These are phyloP conservation scores for Botia almorhae DNA, from an alignment of 2,797 vertebrate species.

Conservation along the genomic window DNA sequence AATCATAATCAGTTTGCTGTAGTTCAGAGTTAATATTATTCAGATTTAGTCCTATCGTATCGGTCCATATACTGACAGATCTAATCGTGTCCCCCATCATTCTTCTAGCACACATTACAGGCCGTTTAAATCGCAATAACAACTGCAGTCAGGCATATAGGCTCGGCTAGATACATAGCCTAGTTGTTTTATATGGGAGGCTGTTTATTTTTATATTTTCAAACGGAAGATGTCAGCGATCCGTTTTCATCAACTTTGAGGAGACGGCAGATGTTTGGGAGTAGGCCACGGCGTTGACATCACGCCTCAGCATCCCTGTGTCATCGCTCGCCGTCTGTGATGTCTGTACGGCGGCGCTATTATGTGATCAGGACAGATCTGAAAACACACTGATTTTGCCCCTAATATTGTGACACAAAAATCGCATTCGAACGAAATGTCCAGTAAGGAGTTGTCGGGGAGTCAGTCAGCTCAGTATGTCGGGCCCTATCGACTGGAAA, in stretches of 20 bases:
- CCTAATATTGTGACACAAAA: conserved; percentile 27
- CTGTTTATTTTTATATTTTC: background rate
- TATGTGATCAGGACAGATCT: conserved; percentile 62
- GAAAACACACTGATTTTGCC: conserved; percentile 61
- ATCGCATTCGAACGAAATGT: conserved; percentile 72
- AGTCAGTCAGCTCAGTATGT: conserved; percentile 88
- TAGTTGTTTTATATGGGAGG: background rate
- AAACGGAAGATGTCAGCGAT: background rate
- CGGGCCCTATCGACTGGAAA: conserved; percentile 92
- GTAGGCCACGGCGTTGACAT: conserved; percentile 69
- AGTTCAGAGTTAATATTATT: background rate
- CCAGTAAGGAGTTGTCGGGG: conserved; percentile 80
- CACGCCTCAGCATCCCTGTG: conserved; percentile 64
- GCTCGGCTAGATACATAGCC: background rate
- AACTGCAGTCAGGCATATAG: background rate
- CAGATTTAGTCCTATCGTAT: background rate
- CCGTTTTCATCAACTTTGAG: conserved; percentile 61
- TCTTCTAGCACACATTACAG: background rate
- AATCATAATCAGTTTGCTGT: background rate
- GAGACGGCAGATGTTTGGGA: conserved; percentile 71
- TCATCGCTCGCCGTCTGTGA: conserved; percentile 62
- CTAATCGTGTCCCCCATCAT: conserved; percentile 8
- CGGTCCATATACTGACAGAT: conserved; percentile 11
- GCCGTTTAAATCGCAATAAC: conserved; percentile 2
- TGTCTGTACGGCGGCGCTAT: conserved; percentile 69